phyloP scores from a whole-genome alignment of 2,797 vertebrate genomes.

The Hydrolagus colliei region DNA sequence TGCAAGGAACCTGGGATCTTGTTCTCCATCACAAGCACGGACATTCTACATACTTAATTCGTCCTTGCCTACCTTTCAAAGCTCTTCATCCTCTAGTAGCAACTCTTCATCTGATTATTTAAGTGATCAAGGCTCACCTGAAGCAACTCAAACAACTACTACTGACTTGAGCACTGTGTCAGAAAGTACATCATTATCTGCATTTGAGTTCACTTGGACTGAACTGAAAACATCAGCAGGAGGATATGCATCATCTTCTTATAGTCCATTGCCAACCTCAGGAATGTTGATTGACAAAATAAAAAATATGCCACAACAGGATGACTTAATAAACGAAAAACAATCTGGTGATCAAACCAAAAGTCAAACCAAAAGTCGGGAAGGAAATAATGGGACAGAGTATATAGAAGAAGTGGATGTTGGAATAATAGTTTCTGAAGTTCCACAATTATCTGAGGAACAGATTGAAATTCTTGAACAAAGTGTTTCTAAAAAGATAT shows the following conservation, averaged over 20 bases:
- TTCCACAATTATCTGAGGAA: neutral
- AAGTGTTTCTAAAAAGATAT: conserved; percentile 13
- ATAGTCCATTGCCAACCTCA: neutral
- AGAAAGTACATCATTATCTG: neutral
- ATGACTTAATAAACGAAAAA: neutral
- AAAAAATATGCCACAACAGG: neutral
- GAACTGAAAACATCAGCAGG: neutral
- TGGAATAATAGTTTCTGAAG: neutral
- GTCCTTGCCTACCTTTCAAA: neutral
- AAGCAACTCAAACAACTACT: neutral
- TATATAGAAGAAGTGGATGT: neutral
- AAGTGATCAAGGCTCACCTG: neutral
- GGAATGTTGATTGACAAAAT: neutral
- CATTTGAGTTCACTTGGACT: neutral
- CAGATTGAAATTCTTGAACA: neutral
- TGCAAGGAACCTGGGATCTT: neutral
- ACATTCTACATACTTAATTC: neutral
- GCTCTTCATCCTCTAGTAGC: neutral
- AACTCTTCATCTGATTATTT: neutral
- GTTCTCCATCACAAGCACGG: neutral
- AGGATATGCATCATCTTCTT: neutral
- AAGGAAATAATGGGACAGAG: neutral
- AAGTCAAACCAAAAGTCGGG: neutral
- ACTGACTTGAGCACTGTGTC: neutral
- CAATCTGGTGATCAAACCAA: neutral